Conservation (phyloP, 2,797 vertebrate genomes). For the Podargus strigoides region DNA sequence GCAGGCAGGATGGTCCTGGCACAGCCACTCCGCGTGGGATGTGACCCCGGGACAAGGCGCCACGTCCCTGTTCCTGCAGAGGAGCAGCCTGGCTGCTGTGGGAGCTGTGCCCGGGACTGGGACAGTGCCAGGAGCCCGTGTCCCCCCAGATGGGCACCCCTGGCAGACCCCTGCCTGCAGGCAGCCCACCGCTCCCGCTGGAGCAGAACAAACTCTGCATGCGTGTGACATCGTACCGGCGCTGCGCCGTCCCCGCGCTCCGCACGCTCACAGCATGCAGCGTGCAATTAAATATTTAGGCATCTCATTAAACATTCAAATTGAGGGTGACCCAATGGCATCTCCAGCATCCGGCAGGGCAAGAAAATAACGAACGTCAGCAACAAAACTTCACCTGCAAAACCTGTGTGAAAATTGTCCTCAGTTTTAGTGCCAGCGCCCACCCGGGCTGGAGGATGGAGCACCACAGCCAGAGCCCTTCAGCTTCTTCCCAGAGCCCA, state of each 20-base stretch:
- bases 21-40: neutral
- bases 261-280: fast-evolving
- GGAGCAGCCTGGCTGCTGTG: fast-evolving
- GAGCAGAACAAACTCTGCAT: neutral
- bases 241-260: fast-evolving
- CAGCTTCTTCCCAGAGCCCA: fast-evolving
- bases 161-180: neutral
- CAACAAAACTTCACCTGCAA: neutral
- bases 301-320: neutral
- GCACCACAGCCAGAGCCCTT: neutral
- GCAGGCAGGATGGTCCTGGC: neutral
- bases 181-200: neutral
- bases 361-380: neutral
- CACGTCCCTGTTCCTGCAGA: fast-evolving
- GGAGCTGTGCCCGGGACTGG: neutral
- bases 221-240: fast-evolving
- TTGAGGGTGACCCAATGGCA: neutral
- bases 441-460: neutral
- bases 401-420: fast-evolving
- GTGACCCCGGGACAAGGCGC: fast-evolving
- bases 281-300: neutral
- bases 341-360: fast-evolving
- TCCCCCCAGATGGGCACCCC: no score
- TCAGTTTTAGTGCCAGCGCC: fast-evolving
- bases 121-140: neutral